These are phyloP conservation scores for Ophion ventricosus DNA, from an alignment of 2,888 invertebrate genomes.

Conservation along the genomic window DNA sequence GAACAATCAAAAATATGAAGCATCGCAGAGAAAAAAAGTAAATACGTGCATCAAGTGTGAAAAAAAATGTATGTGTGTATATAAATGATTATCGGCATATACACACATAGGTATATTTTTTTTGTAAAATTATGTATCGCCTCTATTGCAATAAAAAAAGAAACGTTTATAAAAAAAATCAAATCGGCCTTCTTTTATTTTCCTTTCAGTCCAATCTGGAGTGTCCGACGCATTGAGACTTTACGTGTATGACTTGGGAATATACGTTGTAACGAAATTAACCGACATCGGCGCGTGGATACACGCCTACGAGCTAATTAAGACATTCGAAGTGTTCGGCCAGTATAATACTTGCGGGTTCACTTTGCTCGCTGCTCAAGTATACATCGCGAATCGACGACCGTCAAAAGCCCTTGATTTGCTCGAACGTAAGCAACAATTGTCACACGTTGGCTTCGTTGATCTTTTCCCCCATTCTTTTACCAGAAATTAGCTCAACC, in stretches of 20 bases:
- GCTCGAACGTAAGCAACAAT: slow-evolving; percentile 74
- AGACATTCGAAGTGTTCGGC: slow-evolving; percentile 66
- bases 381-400: slow-evolving; percentile 77
- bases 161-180: slow-evolving; percentile 47
- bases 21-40: neutral
- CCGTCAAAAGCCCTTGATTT: slow-evolving; percentile 74
- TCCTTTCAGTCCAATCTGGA: slow-evolving; percentile 74
- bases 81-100: neutral
- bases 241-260: slow-evolving; percentile 70
- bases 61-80: neutral
- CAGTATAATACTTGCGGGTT: slow-evolving; percentile 69
- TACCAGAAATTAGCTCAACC: neutral
- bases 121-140: slow-evolving; percentile 49
- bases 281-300: slow-evolving; percentile 73
- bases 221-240: slow-evolving; percentile 57
- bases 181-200: slow-evolving; percentile 58
- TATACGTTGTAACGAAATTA: slow-evolving; percentile 72
- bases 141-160: slow-evolving; percentile 53
- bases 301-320: slow-evolving; percentile 73
- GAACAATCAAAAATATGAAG: neutral
- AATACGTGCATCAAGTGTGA: neutral
- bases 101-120: slow-evolving; percentile 37
- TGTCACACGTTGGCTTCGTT: neutral
- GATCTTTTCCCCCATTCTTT: slow-evolving; percentile 2
- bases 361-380: slow-evolving; percentile 74